phyloP scores from a whole-genome alignment of 2,113 vertebrate genomes.

The Talpa occidentalis region DNA sequence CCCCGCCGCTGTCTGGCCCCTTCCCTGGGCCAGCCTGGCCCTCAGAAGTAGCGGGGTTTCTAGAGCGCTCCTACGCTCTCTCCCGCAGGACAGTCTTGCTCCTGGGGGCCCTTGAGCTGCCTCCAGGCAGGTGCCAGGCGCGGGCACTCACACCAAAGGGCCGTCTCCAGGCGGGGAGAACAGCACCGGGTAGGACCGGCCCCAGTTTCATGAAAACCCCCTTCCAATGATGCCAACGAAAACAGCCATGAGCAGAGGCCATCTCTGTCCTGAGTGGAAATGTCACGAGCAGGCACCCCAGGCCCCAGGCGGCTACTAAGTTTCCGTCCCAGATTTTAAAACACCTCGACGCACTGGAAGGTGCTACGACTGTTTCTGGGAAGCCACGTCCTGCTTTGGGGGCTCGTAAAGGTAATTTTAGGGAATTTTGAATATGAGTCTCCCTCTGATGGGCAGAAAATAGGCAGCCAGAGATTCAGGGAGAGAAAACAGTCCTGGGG shows the following conservation, averaged over 20 bases:
- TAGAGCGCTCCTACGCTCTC: neutral
- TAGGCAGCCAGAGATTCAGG: neutral
- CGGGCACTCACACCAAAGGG: too few species aligned
- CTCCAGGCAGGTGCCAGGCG: too few species aligned
- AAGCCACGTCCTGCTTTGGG: neutral
- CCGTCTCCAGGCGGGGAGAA: neutral
- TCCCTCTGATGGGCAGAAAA: neutral
- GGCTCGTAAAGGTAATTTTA: neutral
- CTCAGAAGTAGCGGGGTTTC: neutral
- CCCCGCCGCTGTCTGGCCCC: neutral
- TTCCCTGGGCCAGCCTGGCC: neutral
- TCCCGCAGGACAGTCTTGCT: neutral
- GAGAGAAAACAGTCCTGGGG: neutral
- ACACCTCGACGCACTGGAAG: neutral
- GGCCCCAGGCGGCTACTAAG: neutral
- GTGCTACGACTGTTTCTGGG: neutral
- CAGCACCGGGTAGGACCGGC: neutral
- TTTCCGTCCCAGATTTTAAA: neutral
- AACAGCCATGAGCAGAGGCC: fast-evolving
- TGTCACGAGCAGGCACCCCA: neutral
- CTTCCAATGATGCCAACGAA: neutral
- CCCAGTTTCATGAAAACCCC: neutral
- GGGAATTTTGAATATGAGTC: neutral
- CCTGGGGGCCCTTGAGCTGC: neutral
- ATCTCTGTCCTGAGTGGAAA: neutral